Evolutionary conservation across 2,797 vertebrate genomes (phyloP).

Genomic region (Danio albolineatus): DNA sequence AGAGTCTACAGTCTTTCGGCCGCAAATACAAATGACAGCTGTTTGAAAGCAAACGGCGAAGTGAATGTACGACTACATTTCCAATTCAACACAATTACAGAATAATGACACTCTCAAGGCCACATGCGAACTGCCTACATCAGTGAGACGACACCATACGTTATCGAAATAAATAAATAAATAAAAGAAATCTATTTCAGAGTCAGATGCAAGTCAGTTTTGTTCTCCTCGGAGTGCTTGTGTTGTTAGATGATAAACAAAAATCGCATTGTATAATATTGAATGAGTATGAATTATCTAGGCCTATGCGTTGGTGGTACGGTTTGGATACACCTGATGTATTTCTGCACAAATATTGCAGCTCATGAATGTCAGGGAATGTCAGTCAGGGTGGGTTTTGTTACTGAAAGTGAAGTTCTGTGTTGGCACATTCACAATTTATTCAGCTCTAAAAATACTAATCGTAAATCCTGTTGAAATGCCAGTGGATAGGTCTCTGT

Average conservation of each 20-base stretch:
- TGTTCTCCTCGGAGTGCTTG: constrained; percentile 46
- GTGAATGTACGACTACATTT: constrained; percentile 50
- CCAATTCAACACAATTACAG: constrained; percentile 54
- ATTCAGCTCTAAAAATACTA: background rate
- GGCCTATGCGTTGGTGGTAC: background rate
- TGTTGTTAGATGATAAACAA: constrained; percentile 27
- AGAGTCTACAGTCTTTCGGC: constrained; percentile 44
- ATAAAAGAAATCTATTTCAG: constrained; percentile 27
- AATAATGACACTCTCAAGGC: constrained; percentile 64
- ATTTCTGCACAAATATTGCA: background rate
- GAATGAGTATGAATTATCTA: constrained; percentile 55
- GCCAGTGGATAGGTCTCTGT: background rate
- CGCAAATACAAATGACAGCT: constrained; percentile 47
- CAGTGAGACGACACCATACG: constrained; percentile 65
- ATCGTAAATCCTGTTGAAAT: background rate
- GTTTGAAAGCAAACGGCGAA: constrained; percentile 54
- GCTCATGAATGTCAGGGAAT: background rate
- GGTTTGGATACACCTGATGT: constrained; percentile 3
- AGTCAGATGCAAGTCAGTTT: constrained; percentile 46
- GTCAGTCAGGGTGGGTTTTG: background rate
- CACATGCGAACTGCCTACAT: constrained; percentile 44
- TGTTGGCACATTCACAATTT: background rate
- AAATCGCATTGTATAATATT: constrained; percentile 18
- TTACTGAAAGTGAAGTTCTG: background rate
- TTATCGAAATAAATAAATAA: constrained; percentile 61